Evolutionary conservation across 2,797 vertebrate genomes (phyloP).

Genomic region (Sciaenops ocellatus): DNA sequence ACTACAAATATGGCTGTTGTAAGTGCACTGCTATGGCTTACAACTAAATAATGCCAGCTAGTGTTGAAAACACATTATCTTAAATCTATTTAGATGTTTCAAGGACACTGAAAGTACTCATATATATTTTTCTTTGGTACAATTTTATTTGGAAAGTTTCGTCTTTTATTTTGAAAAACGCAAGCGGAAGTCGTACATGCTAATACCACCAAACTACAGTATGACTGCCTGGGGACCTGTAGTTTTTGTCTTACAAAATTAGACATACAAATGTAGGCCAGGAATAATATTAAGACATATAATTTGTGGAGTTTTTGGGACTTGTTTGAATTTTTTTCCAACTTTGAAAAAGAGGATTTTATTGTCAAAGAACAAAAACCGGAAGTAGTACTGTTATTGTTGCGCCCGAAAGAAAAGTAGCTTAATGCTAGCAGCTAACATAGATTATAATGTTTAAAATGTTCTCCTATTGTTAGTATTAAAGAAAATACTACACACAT

Average conservation of each 20-base stretch:
- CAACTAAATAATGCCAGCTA: neutral
- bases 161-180: conserved; percentile 36
- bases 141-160: neutral
- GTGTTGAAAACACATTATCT: neutral
- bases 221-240: rapidly evolving
- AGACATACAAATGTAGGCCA: rapidly evolving
- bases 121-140: neutral
- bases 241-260: neutral
- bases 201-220: too few species aligned
- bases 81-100: neutral
- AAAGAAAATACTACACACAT: rapidly evolving
- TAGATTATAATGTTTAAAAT: neutral
- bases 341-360: conserved; percentile 15
- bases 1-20: neutral
- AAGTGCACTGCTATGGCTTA: neutral
- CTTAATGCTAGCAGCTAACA: neutral
- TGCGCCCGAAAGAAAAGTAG: neutral
- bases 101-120: neutral
- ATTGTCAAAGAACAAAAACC: conserved; percentile 1
- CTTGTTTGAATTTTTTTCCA: rapidly evolving
- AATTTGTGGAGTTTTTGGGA: neutral
- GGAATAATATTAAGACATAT: neutral
- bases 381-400: conserved; percentile 2
- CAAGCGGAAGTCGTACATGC: neutral
- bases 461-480: rapidly evolving